Evolutionary conservation across 2,797 vertebrate species (phyloP).

Genomic region (Scarus forsteni): DNA sequence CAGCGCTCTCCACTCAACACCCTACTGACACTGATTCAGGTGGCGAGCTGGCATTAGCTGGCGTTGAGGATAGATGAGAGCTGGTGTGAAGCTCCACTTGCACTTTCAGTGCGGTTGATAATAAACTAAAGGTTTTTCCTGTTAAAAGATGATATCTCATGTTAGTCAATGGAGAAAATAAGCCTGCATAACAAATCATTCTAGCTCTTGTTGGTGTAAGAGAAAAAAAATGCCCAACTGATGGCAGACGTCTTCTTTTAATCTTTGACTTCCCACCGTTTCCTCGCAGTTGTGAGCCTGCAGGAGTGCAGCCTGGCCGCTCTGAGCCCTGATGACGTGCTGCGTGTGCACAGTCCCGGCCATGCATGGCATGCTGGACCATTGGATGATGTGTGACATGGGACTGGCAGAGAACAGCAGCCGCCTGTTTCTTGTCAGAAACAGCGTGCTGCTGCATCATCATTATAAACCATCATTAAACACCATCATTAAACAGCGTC

Average conservation of each 20-base stretch:
- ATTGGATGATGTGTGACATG: constrained; percentile 61
- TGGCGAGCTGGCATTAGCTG: constrained; percentile 58
- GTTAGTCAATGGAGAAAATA: constrained; percentile 73
- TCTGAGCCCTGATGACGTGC: constrained; percentile 74
- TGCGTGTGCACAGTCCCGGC: constrained; percentile 75
- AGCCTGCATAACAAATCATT: constrained; percentile 26
- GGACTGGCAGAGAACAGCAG: constrained; percentile 50
- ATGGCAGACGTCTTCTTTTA: constrained; percentile 21
- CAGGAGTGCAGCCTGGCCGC: constrained; percentile 49
- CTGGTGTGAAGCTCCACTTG: constrained; percentile 49
- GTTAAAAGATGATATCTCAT: constrained; percentile 78
- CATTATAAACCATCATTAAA: constrained; percentile 31
- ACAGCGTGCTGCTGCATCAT: constrained; percentile 46
- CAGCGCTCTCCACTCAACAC: constrained; percentile 54
- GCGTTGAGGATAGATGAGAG: constrained; percentile 54
- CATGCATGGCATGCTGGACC: constrained; percentile 78
- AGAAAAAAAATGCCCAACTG: constrained; percentile 49
- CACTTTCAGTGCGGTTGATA: constrained; percentile 46
- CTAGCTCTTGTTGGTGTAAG: constrained; percentile 26
- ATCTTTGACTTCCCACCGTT: constrained; percentile 24
- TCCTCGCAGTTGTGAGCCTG: constrained; percentile 35
- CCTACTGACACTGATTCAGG: constrained; percentile 55
- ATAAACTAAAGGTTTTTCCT: constrained; percentile 63
- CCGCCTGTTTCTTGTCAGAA: constrained; percentile 50
- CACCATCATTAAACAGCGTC: constrained; percentile 20